Percentiles rank a stretch among this genome's conserved stretches.
Evolutionary conservation across 2,888 invertebrate genomes (phyloP).

Genomic region (Mythimna impura): DNA sequence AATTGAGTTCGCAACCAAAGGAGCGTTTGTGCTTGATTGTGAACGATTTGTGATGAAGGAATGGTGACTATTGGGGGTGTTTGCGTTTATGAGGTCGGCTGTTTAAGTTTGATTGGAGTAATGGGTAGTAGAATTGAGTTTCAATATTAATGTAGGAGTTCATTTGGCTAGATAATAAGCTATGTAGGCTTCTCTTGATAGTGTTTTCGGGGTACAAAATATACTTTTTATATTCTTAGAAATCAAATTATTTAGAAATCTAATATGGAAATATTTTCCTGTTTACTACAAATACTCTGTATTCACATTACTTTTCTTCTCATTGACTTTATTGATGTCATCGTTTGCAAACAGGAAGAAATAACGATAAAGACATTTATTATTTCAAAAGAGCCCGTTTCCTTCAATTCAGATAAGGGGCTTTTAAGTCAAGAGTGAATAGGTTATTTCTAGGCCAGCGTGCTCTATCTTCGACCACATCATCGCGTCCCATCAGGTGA

Average conservation of each 20-base stretch:
- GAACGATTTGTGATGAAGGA: slow-evolving; percentile 66
- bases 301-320: background rate
- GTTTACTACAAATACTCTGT: background rate
- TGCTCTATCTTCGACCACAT: no score
- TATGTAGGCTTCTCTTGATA: background rate
- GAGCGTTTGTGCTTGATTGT: slow-evolving; percentile 73
- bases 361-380: background rate
- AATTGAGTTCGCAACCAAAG: slow-evolving; percentile 78
- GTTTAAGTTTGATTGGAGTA: slow-evolving; percentile 39
- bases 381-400: background rate
- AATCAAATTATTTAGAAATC: background rate
- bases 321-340: background rate
- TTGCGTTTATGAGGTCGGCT: slow-evolving; percentile 56
- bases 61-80: slow-evolving; percentile 57
- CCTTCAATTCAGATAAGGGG: no score
- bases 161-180: background rate
- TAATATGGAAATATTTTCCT: background rate
- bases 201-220: background rate
- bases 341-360: background rate
- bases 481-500: no score
- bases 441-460: no score
- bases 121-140: slow-evolving; percentile 8
- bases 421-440: no score
- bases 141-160: slow-evolving; percentile 5
- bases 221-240: background rate